A percentile compares a stretch with the other conserved stretches of the same genome.
Conservation (phyloP, 2,113 vertebrate species). For the Pagrus major region DNA sequence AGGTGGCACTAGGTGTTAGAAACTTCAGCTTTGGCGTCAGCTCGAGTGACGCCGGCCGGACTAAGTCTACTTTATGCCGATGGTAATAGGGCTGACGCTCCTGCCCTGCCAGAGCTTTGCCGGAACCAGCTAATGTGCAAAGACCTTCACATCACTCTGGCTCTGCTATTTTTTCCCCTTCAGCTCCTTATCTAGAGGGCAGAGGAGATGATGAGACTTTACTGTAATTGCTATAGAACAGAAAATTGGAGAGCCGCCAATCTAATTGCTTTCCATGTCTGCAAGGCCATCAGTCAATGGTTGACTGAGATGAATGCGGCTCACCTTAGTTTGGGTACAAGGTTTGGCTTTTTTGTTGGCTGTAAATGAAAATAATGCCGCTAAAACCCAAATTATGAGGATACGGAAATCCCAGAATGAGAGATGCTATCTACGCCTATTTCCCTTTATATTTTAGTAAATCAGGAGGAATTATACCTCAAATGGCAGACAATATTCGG, state of each 20-base stretch:
- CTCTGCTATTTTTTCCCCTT: conserved; percentile 7
- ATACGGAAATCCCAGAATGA: background rate
- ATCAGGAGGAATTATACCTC: background rate
- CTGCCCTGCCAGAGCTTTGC: no score
- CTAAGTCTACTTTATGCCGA: conserved; percentile 2
- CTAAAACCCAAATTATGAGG: background rate
- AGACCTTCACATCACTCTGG: conserved; percentile 44
- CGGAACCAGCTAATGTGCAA: background rate
- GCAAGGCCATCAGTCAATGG: conserved; percentile 51
- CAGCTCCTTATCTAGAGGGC: conserved; percentile 42
- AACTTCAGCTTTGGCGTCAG: background rate
- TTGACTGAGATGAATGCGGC: conserved; percentile 11
- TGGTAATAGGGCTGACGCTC: conserved; percentile 10
- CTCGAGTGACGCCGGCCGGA: background rate
- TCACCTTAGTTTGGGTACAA: conserved; percentile 43
- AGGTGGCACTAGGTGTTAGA: background rate
- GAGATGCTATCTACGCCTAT: background rate
- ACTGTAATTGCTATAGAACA: conserved; percentile 62
- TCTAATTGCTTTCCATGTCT: conserved; percentile 59
- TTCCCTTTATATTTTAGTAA: background rate
- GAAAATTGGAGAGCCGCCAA: conserved; percentile 58
- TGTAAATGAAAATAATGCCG: conserved; percentile 17
- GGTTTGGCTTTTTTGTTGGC: conserved; percentile 15
- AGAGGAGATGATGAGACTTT: conserved; percentile 36
- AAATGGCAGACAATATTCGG: background rate